Evolutionary conservation across 2,888 invertebrate species (phyloP).

Genomic region (Matsumyia berberina): DNA sequence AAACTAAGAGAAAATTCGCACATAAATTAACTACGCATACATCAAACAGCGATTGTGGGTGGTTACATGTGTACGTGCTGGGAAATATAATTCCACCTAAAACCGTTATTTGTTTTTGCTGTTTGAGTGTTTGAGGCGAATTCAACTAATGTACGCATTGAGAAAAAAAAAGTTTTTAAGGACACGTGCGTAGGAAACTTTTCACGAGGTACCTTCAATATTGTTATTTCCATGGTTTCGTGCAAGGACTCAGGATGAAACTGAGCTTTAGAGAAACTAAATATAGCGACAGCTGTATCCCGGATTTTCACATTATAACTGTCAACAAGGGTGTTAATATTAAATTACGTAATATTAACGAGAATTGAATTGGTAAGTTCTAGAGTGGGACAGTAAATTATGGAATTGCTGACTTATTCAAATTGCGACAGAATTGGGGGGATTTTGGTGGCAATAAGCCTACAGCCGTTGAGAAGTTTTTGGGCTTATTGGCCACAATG

Average conservation of each 20-base stretch:
- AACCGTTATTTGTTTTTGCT: not conserved
- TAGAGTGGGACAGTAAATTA: not conserved
- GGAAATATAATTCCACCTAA: not conserved
- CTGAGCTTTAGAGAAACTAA: constrained; percentile 7
- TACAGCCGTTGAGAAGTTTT: too few species aligned
- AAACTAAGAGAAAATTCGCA: constrained; percentile 11
- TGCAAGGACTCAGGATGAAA: not conserved
- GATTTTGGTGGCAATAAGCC: too few species aligned
- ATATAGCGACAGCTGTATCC: constrained; percentile 16
- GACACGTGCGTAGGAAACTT: constrained; percentile 10
- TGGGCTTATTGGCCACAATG: too few species aligned
- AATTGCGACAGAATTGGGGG: too few species aligned
- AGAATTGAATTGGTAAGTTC: not conserved
- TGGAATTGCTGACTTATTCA: not conserved
- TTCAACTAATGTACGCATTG: constrained; percentile 8
- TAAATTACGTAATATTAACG: too few species aligned
- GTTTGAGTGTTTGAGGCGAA: constrained; percentile 14
- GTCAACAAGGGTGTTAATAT: too few species aligned
- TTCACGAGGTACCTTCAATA: not conserved
- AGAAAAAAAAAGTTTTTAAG: constrained; percentile 6
- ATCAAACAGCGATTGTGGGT: not conserved
- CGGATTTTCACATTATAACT: not conserved
- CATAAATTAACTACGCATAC: not conserved
- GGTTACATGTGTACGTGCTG: not conserved
- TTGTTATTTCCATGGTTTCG: constrained; percentile 24